phyloP scores from a whole-genome alignment of 2,797 vertebrate genomes.

The Pagetopsis macropterus region DNA sequence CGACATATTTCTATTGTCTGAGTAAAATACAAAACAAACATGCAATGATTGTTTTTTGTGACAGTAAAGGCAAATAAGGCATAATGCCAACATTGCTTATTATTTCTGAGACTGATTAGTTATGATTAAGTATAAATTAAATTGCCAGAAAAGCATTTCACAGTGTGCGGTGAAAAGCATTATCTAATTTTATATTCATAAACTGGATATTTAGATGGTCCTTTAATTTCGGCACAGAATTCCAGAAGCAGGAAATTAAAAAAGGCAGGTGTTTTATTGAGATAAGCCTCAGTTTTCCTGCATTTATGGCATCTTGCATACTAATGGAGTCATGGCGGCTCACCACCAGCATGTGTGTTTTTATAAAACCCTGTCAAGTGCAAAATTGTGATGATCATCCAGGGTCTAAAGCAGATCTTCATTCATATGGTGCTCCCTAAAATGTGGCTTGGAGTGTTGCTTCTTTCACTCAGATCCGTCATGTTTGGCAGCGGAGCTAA shows the following conservation, averaged over 20 bases:
- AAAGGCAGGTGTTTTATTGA: constrained; percentile 73
- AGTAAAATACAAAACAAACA: constrained; percentile 22
- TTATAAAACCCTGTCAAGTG: constrained; percentile 60
- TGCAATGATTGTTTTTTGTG: constrained; percentile 10
- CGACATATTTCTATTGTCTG: constrained; percentile 1
- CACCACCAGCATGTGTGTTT: constrained; percentile 32
- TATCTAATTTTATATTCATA: constrained; percentile 51
- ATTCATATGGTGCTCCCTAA: constrained; percentile 43
- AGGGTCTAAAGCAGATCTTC: constrained; percentile 53
- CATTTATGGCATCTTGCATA: constrained; percentile 57
- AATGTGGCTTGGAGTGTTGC: constrained; percentile 40
- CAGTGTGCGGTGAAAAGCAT: constrained; percentile 26
- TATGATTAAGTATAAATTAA: constrained; percentile 29
- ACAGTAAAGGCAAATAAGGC: constrained; percentile 28
- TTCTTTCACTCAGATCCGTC: constrained; percentile 52
- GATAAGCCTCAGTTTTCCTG: constrained; percentile 68
- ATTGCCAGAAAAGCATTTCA: constrained; percentile 26
- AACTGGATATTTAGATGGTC: constrained; percentile 47
- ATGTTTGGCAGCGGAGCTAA: constrained; percentile 62
- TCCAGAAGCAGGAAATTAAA: constrained; percentile 72
- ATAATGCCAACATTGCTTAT: constrained; percentile 30
- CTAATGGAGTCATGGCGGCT: constrained; percentile 62
- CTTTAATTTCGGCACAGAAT: constrained; percentile 40
- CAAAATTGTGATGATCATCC: constrained; percentile 60
- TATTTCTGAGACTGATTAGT: constrained; percentile 35